phyloP scores from a whole-genome alignment of 1,140 invertebrate genomes.

The Pantala flavescens region DNA sequence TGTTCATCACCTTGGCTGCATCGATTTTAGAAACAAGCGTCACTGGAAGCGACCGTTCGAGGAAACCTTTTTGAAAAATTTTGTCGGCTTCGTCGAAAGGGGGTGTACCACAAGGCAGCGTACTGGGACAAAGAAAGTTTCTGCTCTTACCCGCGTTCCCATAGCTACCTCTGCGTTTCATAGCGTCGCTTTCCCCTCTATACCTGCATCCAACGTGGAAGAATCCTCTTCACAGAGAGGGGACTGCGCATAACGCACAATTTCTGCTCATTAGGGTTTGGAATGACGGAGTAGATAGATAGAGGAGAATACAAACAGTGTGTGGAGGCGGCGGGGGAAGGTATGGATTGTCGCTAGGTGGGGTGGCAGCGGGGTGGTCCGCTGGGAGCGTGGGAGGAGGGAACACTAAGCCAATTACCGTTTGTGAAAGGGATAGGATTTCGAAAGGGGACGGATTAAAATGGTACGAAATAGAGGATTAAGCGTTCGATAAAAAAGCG shows the following conservation, averaged over 20 bases:
- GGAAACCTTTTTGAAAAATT: too few relatives aligned
- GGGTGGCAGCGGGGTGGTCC: neutral
- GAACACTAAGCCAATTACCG: neutral
- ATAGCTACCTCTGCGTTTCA: too few relatives aligned
- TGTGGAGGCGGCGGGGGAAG: neutral
- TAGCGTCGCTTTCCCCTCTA: neutral
- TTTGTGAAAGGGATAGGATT: neutral
- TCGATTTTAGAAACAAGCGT: too few relatives aligned
- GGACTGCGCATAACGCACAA: constrained; percentile 2
- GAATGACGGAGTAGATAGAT: neutral
- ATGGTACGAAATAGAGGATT: neutral
- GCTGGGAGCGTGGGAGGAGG: neutral
- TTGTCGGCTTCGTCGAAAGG: too few relatives aligned
- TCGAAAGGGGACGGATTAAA: neutral
- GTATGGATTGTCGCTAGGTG: neutral
- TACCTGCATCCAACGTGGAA: neutral
- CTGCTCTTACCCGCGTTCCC: too few relatives aligned
- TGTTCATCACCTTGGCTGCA: too few relatives aligned
- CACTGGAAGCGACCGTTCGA: too few relatives aligned
- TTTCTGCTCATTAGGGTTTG: constrained; percentile 7
- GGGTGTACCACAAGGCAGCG: too few relatives aligned
- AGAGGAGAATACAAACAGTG: neutral
- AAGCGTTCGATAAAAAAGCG: constrained; percentile 1
- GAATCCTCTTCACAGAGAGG: neutral
- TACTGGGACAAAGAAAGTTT: too few relatives aligned